A percentile compares a stretch with the other conserved stretches of the same genome.
Evolutionary conservation across 2,888 invertebrate genomes (phyloP).

Genomic region (Ectemnius lituratus): DNA sequence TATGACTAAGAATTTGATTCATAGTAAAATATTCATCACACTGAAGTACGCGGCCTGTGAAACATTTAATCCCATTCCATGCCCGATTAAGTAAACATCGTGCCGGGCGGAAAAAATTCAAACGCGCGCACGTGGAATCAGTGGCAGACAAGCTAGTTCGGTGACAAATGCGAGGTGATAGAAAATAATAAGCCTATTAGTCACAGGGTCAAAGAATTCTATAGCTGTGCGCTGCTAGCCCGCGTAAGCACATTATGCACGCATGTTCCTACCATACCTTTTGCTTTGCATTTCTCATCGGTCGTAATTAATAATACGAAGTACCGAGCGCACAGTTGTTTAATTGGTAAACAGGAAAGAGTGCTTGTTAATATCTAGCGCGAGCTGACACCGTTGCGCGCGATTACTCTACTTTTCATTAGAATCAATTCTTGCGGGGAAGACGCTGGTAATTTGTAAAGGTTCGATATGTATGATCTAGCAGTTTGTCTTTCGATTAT

Average conservation of each 20-base stretch:
- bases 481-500: constrained; percentile 50
- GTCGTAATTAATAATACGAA: background rate
- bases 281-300: background rate
- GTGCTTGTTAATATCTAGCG: no score
- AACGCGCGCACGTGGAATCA: constrained; percentile 24
- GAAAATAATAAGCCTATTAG: constrained; percentile 77
- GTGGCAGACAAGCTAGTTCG: constrained; percentile 39
- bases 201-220: constrained; percentile 62
- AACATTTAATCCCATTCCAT: constrained; percentile 63
- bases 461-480: constrained; percentile 37
- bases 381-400: no score
- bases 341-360: no score
- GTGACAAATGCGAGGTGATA: constrained; percentile 74
- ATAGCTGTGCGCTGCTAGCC: no score
- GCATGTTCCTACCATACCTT: background rate
- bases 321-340: background rate
- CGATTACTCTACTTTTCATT: no score
- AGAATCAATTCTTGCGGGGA: no score
- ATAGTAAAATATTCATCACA: background rate
- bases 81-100: constrained; percentile 65
- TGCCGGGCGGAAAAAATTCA: constrained; percentile 58
- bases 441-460: background rate
- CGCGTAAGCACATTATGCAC: no score
- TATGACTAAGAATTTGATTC: constrained; percentile 10
- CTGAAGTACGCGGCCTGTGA: constrained; percentile 28